A percentile compares a stretch with the other conserved stretches of the same genome.
Conservation (phyloP, 2,113 vertebrate genomes). For the Siphamia tubifer region DNA sequence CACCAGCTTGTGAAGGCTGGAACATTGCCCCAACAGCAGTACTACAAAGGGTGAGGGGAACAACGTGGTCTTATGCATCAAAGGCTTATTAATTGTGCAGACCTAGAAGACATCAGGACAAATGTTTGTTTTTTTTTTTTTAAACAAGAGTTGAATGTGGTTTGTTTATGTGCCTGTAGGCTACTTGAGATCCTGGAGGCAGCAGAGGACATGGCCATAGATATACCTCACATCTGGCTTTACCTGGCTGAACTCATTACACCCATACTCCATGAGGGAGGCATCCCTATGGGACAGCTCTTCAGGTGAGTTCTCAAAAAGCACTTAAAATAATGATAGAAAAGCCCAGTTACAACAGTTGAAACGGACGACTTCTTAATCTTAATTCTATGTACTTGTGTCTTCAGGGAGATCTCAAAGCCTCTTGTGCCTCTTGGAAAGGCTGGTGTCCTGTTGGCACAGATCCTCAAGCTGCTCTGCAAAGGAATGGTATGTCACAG, state of each 20-base stretch:
- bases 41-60: constrained; percentile 94
- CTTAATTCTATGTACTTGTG: neutral
- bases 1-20: constrained; percentile 84
- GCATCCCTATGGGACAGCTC: constrained; percentile 90
- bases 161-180: constrained; percentile 63
- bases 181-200: constrained; percentile 90
- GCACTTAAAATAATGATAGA: too few relatives aligned
- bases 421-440: constrained; percentile 88
- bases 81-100: too few relatives aligned
- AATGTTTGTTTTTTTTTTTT: neutral
- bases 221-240: constrained; percentile 97
- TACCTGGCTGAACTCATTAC: constrained; percentile 93
- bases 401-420: constrained; percentile 89
- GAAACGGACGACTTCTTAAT: too few relatives aligned
- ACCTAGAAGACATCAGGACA: too few relatives aligned
- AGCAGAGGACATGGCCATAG: constrained; percentile 95
- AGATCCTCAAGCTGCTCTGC: constrained; percentile 90
- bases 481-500: constrained; percentile 85
- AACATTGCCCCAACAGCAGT: constrained; percentile 84
- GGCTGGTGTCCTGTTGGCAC: constrained; percentile 85
- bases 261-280: constrained; percentile 90
- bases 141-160: neutral
- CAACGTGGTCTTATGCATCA: too few relatives aligned
- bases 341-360: neutral
- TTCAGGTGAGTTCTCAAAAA: constrained; percentile 85